Percentiles rank a stretch among this genome's conserved stretches.
phyloP scores from a whole-genome alignment of 2,113 vertebrate genomes.

The Gambusia affinis region DNA sequence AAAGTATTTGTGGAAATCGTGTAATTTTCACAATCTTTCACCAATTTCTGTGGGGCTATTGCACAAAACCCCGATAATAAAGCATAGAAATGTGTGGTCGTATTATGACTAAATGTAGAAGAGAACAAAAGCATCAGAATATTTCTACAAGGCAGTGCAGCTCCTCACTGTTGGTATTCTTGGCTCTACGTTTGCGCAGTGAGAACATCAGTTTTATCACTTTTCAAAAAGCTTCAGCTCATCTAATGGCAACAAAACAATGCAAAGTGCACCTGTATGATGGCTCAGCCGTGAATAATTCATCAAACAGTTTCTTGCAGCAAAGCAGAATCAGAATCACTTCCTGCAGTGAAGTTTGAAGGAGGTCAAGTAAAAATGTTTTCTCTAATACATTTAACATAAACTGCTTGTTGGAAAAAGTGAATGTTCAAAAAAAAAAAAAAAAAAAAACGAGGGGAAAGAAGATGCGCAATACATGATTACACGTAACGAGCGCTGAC shows the following conservation, averaged over 20 bases:
- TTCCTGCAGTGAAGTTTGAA: not conserved
- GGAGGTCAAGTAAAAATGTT: not conserved
- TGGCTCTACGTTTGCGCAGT: not conserved
- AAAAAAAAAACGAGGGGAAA: not conserved
- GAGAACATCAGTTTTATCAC: not conserved
- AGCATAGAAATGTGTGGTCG: no score
- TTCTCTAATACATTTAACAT: not conserved
- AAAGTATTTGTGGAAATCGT: not conserved
- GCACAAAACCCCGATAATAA: not conserved
- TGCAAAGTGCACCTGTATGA: not conserved
- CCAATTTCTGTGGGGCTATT: not conserved
- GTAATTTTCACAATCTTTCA: not conserved
- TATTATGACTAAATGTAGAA: no score
- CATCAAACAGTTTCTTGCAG: constrained; percentile 9
- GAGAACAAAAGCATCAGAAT: not conserved
- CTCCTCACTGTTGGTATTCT: not conserved
- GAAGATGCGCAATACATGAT: not conserved
- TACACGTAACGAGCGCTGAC: constrained; percentile 24
- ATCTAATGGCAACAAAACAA: not conserved
- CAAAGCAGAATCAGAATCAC: not conserved
- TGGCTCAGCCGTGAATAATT: constrained; percentile 49
- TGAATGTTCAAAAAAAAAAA: not conserved
- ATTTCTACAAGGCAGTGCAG: not conserved
- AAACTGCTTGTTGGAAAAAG: not conserved
- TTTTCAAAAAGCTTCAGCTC: not conserved